Evolutionary conservation across 1,140 invertebrate genomes (phyloP).

Genomic region (Stegodyphus dumicola): DNA sequence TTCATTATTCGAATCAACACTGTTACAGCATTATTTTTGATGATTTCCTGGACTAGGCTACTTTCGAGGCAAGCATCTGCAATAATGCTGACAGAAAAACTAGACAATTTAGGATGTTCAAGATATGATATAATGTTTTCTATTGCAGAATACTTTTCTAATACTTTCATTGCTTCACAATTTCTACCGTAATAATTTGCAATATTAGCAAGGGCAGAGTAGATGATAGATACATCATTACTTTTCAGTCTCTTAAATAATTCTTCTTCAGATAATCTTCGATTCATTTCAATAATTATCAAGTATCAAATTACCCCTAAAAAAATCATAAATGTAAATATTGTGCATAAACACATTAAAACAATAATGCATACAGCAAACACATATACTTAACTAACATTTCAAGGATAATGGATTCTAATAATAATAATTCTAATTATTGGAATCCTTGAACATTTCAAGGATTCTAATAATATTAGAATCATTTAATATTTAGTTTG

Average conservation of each 20-base stretch:
- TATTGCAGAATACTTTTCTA: conserved; percentile 15
- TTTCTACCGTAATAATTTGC: conserved; percentile 20
- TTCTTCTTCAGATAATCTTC: background rate
- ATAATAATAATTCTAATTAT: too few relatives aligned
- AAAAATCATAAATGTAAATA: too few relatives aligned
- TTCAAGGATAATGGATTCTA: too few relatives aligned
- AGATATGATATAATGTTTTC: conserved; percentile 12
- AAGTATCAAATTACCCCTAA: too few relatives aligned
- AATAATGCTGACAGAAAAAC: conserved; percentile 36
- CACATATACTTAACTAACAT: too few relatives aligned
- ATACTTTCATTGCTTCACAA: conserved; percentile 1
- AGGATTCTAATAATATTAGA: too few relatives aligned
- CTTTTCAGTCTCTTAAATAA: conserved; percentile 16
- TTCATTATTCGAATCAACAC: conserved; percentile 15
- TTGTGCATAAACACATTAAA: too few relatives aligned
- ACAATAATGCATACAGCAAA: too few relatives aligned
- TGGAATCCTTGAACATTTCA: too few relatives aligned
- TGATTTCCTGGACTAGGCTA: background rate
- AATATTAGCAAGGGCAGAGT: conserved; percentile 10
- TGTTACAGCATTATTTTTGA: conserved; percentile 22
- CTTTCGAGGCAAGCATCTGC: conserved; percentile 38
- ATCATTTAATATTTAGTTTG: too few relatives aligned
- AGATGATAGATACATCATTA: background rate
- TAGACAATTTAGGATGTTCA: conserved; percentile 44
- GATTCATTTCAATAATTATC: too few relatives aligned